Conservation (phyloP, 2,888 invertebrate genomes). For the Zeuzera pyrina region DNA sequence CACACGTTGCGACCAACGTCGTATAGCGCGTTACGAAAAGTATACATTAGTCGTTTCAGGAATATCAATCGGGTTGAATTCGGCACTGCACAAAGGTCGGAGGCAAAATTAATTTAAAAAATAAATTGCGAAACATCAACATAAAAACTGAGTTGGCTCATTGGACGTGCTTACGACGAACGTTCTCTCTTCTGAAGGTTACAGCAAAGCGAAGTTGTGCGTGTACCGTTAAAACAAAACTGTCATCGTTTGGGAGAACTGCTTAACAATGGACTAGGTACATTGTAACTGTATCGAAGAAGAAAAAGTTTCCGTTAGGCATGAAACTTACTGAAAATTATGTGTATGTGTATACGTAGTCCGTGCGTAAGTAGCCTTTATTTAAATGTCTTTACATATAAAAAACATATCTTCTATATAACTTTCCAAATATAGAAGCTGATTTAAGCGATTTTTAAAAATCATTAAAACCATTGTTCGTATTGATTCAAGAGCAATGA, state of each 20-base stretch:
- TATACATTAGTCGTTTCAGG: conserved; percentile 45
- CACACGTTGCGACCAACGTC: conserved; percentile 12
- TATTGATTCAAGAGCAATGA: too few species aligned
- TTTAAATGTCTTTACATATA: too few species aligned
- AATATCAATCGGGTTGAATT: conserved; percentile 68
- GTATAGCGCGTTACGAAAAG: conserved; percentile 52
- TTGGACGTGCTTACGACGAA: conserved; percentile 61
- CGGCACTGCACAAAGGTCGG: conserved; percentile 66
- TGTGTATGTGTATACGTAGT: too few species aligned
- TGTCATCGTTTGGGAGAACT: conserved; percentile 47
- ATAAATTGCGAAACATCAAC: conserved; percentile 62
- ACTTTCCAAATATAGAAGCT: too few species aligned
- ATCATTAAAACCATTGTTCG: too few species aligned
- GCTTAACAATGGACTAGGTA: conserved; percentile 26
- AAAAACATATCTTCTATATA: too few species aligned
- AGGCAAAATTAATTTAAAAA: conserved; percentile 65
- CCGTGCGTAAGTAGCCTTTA: too few species aligned
- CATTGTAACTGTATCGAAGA: too few species aligned
- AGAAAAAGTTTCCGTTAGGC: too few species aligned
- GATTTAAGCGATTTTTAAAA: too few species aligned
- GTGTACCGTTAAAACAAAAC: conserved; percentile 55
- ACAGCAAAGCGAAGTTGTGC: conserved; percentile 36
- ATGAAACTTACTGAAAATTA: too few species aligned
- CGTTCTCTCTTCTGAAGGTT: conserved; percentile 71
- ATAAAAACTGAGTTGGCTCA: conserved; percentile 66